Percentiles rank a stretch among this genome's conserved stretches.
These are phyloP conservation scores for Orchestia grillus DNA, from an alignment of 1,140 invertebrate genomes.

Conservation along the genomic window DNA sequence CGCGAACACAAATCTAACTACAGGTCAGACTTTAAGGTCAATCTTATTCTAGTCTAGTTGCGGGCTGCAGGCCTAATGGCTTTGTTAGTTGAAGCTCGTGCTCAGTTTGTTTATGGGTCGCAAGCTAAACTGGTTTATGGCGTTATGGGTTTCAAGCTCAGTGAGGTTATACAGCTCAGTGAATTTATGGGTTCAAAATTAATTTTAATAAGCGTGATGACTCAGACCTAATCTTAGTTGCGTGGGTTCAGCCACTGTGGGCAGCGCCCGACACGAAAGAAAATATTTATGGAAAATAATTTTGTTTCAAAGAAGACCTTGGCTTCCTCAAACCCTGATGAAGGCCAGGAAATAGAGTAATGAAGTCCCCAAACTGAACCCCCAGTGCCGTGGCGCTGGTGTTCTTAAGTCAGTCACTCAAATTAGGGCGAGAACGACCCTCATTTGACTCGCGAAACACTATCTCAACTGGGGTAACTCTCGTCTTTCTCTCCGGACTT, in stretches of 20 bases:
- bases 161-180: not conserved
- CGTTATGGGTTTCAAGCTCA: too few species aligned
- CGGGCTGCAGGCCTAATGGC: too few species aligned
- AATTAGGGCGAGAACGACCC: not conserved
- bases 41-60: not conserved
- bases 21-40: not conserved
- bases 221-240: too few species aligned
- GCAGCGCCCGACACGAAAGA: too few species aligned
- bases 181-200: not conserved
- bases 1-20: not conserved
- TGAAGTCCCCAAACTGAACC: not conserved
- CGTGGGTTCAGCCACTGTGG: not conserved
- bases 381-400: not conserved
- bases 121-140: not conserved
- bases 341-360: not conserved
- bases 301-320: not conserved
- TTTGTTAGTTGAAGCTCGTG: not conserved
- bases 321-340: not conserved
- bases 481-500: not conserved
- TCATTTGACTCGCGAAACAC: slow-evolving; percentile 7
- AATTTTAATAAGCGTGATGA: not conserved
- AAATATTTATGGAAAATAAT: not conserved
- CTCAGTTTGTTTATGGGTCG: not conserved
- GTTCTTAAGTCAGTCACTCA: not conserved
- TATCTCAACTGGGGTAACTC: not conserved